Evolutionary conservation across 2,797 vertebrate species (phyloP).

Genomic region (Thunnus albacares): DNA sequence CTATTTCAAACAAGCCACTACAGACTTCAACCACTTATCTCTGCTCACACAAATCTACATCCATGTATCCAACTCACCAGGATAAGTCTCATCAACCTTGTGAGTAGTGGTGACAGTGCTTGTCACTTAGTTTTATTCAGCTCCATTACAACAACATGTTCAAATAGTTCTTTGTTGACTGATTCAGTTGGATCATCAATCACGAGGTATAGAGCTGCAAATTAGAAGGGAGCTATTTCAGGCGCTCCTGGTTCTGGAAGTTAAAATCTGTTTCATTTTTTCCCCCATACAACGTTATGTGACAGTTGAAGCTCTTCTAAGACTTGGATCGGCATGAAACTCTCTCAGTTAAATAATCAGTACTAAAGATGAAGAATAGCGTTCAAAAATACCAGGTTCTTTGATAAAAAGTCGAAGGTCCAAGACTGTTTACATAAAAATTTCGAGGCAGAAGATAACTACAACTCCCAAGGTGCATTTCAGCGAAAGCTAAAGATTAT

Average conservation of each 20-base stretch:
- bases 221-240: too few species aligned
- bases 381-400: background rate
- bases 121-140: background rate
- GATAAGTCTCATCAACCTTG: background rate
- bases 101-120: background rate
- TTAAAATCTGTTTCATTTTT: too few species aligned
- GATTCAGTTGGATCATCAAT: background rate
- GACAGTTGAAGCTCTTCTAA: too few species aligned
- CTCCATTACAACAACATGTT: background rate
- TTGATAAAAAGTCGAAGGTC: background rate
- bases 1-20: background rate
- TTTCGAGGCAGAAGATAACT: background rate
- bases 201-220: background rate
- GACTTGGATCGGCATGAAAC: too few species aligned
- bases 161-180: constrained; percentile 8
- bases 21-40: background rate
- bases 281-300: too few species aligned
- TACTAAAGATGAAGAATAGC: background rate
- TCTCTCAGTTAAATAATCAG: background rate
- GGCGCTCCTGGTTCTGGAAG: too few species aligned
- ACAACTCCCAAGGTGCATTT: background rate
- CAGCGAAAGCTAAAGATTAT: background rate
- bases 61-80: background rate
- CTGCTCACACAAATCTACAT: background rate
- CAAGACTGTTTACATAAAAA: background rate